A percentile compares a stretch with the other conserved stretches of the same genome.
phyloP scores from a whole-genome alignment of 2,797 vertebrate genomes.

The Sarcoramphus papa region DNA sequence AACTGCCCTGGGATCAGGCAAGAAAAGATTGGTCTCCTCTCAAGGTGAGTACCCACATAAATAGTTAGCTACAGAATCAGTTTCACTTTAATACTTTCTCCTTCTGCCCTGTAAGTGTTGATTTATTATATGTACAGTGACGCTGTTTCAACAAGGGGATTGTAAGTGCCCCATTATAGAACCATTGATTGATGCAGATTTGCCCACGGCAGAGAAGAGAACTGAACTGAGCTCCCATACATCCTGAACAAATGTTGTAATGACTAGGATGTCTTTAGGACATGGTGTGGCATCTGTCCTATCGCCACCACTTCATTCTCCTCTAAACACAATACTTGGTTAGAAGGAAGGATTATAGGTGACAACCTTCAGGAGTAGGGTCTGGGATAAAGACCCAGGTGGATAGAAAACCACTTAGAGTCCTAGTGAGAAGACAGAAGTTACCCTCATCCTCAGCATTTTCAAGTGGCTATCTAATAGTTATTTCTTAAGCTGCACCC shows the following conservation, averaged over 20 bases:
- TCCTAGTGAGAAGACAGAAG: neutral
- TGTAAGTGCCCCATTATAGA: slow-evolving; percentile 26
- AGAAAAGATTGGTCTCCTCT: neutral
- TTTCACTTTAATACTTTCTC: slow-evolving; percentile 28
- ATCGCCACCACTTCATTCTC: neutral
- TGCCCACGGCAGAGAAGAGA: neutral
- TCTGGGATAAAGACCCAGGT: neutral
- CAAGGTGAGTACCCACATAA: slow-evolving; percentile 37
- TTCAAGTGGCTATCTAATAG: neutral
- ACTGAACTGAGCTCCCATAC: neutral
- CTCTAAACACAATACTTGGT: neutral
- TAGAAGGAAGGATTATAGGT: neutral
- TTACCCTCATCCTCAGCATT: neutral
- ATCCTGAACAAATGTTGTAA: neutral
- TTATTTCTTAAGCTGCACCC: neutral
- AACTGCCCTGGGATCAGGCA: neutral
- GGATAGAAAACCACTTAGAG: neutral
- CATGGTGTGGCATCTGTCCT: neutral
- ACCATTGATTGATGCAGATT: slow-evolving; percentile 33
- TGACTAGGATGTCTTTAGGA: neutral
- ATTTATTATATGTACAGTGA: neutral
- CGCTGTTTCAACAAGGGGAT: slow-evolving; percentile 16
- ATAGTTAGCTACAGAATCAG: neutral
- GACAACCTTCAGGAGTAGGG: neutral
- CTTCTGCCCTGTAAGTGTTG: slow-evolving; percentile 14